These are phyloP conservation scores for Antitype chi DNA, from an alignment of 2,888 invertebrate species.

Conservation along the genomic window DNA sequence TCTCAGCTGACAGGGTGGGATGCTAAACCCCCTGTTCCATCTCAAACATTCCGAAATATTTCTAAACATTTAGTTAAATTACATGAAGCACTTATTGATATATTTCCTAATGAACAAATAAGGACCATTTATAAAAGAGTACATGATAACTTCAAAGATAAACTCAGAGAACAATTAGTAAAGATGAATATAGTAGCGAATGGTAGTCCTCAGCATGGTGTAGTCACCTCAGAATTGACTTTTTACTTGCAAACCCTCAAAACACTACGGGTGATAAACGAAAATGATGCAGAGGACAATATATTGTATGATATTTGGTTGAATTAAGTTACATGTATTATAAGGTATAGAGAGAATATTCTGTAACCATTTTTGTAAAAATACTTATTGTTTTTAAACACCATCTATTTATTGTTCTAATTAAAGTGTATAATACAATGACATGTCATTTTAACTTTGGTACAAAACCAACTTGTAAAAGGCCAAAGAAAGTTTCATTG, in stretches of 20 bases:
- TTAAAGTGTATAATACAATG: constrained; percentile 22
- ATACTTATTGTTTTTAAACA: constrained; percentile 45
- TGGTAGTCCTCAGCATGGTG: constrained; percentile 99
- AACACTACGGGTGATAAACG: constrained; percentile 94
- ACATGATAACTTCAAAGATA: constrained; percentile 96
- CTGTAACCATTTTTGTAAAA: constrained; percentile 60
- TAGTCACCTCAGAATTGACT: constrained; percentile 97
- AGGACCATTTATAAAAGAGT: constrained; percentile 94
- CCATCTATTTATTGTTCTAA: constrained; percentile 52
- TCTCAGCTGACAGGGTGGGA: constrained; percentile 97
- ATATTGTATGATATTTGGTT: constrained; percentile 96
- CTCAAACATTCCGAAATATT: constrained; percentile 96
- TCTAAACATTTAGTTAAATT: constrained; percentile 97
- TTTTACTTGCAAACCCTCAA: constrained; percentile 97
- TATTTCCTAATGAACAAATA: constrained; percentile 95
- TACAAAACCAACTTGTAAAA: constrained; percentile 37
- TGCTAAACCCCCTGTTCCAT: constrained; percentile 98
- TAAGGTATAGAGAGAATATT: constrained; percentile 45
- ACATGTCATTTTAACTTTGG: constrained; percentile 46
- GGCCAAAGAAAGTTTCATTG: constrained; percentile 55
- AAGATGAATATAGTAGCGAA: constrained; percentile 97
- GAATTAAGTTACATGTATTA: constrained; percentile 82
- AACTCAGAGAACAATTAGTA: constrained; percentile 95
- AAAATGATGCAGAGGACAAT: constrained; percentile 93
- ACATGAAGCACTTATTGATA: constrained; percentile 96